Evolutionary conservation across 1,140 invertebrate species (phyloP), one percentile per base, ranked within the genome.

Genomic region (Drosophila chauvacae): DNA sequence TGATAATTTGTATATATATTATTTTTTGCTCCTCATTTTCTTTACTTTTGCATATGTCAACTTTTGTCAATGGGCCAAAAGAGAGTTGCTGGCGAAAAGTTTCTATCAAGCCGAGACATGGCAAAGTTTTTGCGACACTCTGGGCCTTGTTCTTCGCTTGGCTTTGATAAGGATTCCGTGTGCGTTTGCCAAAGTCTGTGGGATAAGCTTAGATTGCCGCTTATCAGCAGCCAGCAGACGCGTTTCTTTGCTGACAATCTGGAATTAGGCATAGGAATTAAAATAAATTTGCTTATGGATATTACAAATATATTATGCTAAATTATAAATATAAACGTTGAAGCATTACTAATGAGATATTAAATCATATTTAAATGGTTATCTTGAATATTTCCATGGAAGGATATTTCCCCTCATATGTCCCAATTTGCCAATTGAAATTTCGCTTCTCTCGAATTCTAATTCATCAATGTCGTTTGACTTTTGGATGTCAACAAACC

Each of bases 391-490:
- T n/a, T 23, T 26, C 16, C 30, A 5, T 60, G 11, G 3, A 28
- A 13, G n/a, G 20, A 28, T n/a, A 37, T 55, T 66, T 55, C 11
- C 23, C 13, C 14, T 16, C 47, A 23, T 41, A 41, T 57, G 35
- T 51, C 58, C 51, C 66, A 82, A 73, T 81, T 77, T 81, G 61
- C 57, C 58, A 62, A 33, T 28, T 20, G 14, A 41, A 59, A 42
- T 20, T 14, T 68, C 16, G 37, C 28, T 33, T 18, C 35, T 37
- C 18, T 44, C 2, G 57, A 62, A 28, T 20, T 68, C 37, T 37
- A 83, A 83, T 77, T 83, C 83, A 84, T 84, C 81, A 84, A 72
- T 51, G 61, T 57, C 66, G 33, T 20, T 53, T 72, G 51, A 62
- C 47, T 45, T 73, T 45, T 35, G 42, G 44, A 33, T 55, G 39